These are phyloP conservation scores for Eristalis pertinax DNA, from an alignment of 2,888 invertebrate genomes.

Conservation along the genomic window DNA sequence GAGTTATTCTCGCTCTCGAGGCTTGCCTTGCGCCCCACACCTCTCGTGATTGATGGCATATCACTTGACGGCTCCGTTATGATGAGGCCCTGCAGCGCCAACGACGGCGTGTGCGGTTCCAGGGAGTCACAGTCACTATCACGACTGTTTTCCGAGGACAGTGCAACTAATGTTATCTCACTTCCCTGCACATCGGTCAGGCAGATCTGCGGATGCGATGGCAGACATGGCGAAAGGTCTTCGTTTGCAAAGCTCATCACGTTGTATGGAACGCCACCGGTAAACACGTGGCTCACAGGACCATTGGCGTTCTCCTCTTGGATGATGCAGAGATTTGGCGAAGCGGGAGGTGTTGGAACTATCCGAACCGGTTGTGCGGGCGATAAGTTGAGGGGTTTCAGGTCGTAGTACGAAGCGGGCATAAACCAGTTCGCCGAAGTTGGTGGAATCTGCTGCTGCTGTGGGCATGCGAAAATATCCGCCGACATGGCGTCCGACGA, in stretches of 20 bases:
- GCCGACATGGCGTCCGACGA: constrained; percentile 60
- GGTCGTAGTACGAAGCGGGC: constrained; percentile 78
- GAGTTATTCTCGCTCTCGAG: constrained; percentile 83
- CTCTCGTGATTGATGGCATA: constrained; percentile 90
- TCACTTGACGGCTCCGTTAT: constrained; percentile 89
- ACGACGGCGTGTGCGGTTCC: constrained; percentile 83
- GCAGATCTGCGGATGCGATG: constrained; percentile 92
- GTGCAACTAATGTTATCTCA: constrained; percentile 89
- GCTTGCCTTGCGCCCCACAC: constrained; percentile 87
- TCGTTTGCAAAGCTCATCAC: constrained; percentile 77
- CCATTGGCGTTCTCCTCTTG: constrained; percentile 86
- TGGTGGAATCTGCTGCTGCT: constrained; percentile 15
- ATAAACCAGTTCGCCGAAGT: constrained; percentile 77
- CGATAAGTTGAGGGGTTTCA: constrained; percentile 80
- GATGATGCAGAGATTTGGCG: constrained; percentile 87
- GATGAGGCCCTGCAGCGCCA: constrained; percentile 83
- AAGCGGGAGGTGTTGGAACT: constrained; percentile 81
- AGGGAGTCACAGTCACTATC: constrained; percentile 86
- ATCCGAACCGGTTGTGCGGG: constrained; percentile 80
- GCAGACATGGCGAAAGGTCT: constrained; percentile 74
- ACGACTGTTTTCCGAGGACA: constrained; percentile 88
- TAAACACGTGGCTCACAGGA: constrained; percentile 79
- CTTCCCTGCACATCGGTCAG: constrained; percentile 95
- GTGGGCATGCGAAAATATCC: constrained; percentile 67
- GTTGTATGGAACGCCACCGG: constrained; percentile 78